Conservation (phyloP, 2,888 invertebrate genomes). For the Cephus rjabovi region DNA sequence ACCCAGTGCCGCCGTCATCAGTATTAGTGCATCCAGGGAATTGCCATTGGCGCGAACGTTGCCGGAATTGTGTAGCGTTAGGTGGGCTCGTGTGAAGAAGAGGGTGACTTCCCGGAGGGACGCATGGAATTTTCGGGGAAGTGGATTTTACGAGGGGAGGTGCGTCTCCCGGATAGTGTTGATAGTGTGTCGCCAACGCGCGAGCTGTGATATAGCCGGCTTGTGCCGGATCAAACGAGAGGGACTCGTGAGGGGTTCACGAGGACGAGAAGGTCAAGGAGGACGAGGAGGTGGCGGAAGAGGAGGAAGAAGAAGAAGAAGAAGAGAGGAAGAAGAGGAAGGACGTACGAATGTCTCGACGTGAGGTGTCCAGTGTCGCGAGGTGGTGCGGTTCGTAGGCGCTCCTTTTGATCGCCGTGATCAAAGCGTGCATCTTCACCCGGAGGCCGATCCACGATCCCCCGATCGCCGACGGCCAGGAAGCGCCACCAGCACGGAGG, state of each 20-base stretch:
- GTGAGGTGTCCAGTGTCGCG: constrained; percentile 7
- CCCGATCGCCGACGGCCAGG: too few species aligned
- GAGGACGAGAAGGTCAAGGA: constrained; percentile 6
- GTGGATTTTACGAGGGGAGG: constrained; percentile 52
- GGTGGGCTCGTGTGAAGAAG: background rate
- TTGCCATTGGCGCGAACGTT: constrained; percentile 22
- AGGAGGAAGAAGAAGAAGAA: constrained; percentile 2
- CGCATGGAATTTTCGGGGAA: constrained; percentile 50
- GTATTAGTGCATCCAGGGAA: constrained; percentile 25
- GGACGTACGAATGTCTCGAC: constrained; percentile 27
- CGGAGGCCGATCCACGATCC: constrained; percentile 12
- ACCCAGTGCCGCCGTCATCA: background rate
- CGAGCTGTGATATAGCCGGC: constrained; percentile 1
- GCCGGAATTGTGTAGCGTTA: too few species aligned
- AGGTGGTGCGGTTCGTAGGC: constrained; percentile 3
- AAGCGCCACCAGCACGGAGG: too few species aligned
- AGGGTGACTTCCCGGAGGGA: constrained; percentile 14
- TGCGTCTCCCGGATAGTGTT: constrained; percentile 49
- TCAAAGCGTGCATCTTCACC: constrained; percentile 21
- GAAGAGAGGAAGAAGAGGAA: background rate
- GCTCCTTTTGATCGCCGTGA: constrained; percentile 17
- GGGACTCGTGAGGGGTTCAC: background rate
- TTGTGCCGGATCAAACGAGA: too few species aligned
- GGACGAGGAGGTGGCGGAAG: constrained; percentile 1
- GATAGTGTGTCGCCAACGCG: constrained; percentile 29